Conservation (phyloP, 1,140 invertebrate genomes). For the Dreissena polymorpha region DNA sequence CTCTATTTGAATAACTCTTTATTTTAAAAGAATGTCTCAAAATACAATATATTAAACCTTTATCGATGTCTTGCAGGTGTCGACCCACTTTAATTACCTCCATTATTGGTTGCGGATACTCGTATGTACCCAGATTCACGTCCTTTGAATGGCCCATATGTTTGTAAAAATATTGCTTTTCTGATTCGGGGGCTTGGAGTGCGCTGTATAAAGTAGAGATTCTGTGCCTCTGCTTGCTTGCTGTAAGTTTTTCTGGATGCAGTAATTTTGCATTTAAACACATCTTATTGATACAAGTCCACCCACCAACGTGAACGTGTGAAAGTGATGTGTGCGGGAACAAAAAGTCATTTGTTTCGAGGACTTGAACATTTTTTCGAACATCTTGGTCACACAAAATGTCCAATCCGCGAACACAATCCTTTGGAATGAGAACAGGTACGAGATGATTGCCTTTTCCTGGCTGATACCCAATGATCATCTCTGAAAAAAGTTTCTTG, state of each 20-base stretch:
- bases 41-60: conserved; percentile 1
- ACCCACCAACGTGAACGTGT: not conserved
- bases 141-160: conserved; percentile 22
- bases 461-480: conserved; percentile 4
- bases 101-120: conserved; percentile 10
- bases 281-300: not conserved
- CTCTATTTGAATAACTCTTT: too few species aligned
- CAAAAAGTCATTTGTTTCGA: not conserved
- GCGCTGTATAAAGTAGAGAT: conserved; percentile 20
- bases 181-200: conserved; percentile 3
- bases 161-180: conserved; percentile 21
- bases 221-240: conserved; percentile 20
- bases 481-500: conserved; percentile 20
- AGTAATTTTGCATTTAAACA: not conserved
- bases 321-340: not conserved
- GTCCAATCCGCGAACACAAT: not conserved
- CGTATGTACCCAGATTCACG: conserved; percentile 15
- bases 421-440: conserved; percentile 4
- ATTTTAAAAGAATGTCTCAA: too few species aligned
- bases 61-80: conserved; percentile 26
- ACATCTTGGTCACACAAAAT: not conserved
- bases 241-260: conserved; percentile 1
- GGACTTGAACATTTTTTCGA: not conserved
- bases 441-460: conserved; percentile 23
- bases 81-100: conserved; percentile 17